Base-by-base conservation (phyloP, 1,140 invertebrate species). In the Drosophila sturtevanti region DNA sequence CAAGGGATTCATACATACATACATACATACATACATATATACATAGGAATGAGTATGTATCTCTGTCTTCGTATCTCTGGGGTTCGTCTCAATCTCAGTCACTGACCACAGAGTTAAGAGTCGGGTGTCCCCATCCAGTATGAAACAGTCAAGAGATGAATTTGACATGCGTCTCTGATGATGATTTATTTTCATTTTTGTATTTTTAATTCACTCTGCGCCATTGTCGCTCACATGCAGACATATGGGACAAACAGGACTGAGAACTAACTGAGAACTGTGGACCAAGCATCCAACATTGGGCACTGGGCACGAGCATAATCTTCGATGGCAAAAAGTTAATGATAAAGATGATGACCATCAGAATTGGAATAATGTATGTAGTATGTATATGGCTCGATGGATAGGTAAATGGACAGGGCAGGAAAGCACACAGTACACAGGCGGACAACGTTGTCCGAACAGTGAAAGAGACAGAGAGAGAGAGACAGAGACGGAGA, bases 111-210 rank as follows among this genome's bases (percentile, higher is more conserved):
- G 41, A 44, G 5, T 44, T 1, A 4, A 35, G 34, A 35, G 27
- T 4, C 27, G 10, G 10, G 34, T 35, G 34, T 35, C 16, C 14
- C 41, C 16, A 34, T 35, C 65, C 62, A 68, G 71, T 68, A 62
- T 69, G 72, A 54, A 31, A 58, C 77, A 73, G 78, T 77, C 69
- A 69, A 65, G 79, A 81, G 78, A 73, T 77, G 79, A 81, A 81
- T 81, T 81, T 81, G 79, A 81, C 79, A 81, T 81, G 79, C 79
- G 79, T 81, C 78, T 81, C 79, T 81, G 79, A 81, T 81, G 79
- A 81, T 81, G 79, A 81, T 81, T 81, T 81, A 81, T 81, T 81
- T 81, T 81, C 79, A 77, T 81, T 81, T 81, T 81, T 81, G 73
- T 81, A 77, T 81, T 81, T 81, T 81, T 81, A 81, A 81, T 81